Evolutionary conservation across 2,888 invertebrate genomes (phyloP).

Genomic region (Melanotus villosus): DNA sequence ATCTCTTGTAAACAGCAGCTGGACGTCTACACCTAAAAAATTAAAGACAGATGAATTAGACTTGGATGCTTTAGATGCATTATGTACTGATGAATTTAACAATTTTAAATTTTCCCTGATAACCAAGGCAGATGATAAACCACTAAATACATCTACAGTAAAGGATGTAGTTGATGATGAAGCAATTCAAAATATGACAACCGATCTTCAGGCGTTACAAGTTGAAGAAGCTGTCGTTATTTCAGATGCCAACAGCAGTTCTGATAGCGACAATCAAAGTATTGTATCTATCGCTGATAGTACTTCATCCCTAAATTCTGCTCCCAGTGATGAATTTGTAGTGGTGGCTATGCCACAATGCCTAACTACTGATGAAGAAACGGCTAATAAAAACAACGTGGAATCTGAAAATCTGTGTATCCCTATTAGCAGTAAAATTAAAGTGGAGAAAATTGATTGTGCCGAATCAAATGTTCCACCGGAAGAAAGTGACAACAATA

Average conservation of each 20-base stretch:
- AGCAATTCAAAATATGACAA: neutral
- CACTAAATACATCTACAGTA: neutral
- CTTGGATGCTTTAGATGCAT: too few species aligned
- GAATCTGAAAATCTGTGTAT: constrained; percentile 26
- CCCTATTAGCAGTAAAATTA: constrained; percentile 5
- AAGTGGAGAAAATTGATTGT: constrained; percentile 20
- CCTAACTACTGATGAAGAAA: neutral
- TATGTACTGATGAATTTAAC: too few species aligned
- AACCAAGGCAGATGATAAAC: neutral
- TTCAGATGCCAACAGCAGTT: constrained; percentile 16
- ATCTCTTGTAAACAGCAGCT: neutral
- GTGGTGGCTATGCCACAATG: constrained; percentile 32
- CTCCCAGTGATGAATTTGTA: constrained; percentile 48
- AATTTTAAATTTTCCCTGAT: neutral
- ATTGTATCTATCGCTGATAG: constrained; percentile 50
- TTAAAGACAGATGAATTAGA: too few species aligned
- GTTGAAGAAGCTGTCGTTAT: neutral
- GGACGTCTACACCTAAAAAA: neutral
- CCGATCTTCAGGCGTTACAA: neutral
- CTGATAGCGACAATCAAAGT: constrained; percentile 50
- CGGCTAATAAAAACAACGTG: neutral
- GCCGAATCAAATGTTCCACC: neutral
- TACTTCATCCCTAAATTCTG: constrained; percentile 39
- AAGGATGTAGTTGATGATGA: neutral
- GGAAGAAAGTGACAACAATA: constrained; percentile 54